Percentiles rank a stretch among this genome's conserved stretches.
phyloP scores from a whole-genome alignment of 2,797 vertebrate species.

The Enteromius trimaculatus region DNA sequence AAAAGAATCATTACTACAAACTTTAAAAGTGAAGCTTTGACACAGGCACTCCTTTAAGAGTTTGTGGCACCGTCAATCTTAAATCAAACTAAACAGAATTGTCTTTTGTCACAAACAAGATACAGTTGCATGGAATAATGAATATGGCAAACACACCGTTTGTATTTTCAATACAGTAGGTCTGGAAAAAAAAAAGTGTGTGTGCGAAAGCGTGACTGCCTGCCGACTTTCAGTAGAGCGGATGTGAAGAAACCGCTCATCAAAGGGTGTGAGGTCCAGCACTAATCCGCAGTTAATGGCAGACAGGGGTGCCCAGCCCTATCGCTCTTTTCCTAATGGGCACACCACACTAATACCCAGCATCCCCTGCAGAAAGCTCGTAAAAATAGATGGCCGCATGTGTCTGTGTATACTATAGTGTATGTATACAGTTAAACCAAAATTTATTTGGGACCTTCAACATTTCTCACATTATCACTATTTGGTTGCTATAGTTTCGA shows the following conservation, averaged over 20 bases:
- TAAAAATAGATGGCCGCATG: not conserved
- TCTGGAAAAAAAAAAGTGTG: slow-evolving; percentile 56
- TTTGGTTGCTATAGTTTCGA: too few relatives aligned
- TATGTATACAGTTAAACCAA: too few relatives aligned
- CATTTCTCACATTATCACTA: too few relatives aligned
- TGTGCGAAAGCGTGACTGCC: slow-evolving; percentile 56
- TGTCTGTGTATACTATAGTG: too few relatives aligned
- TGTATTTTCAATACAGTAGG: slow-evolving; percentile 17
- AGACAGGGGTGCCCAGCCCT: slow-evolving; percentile 62
- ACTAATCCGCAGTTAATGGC: slow-evolving; percentile 77
- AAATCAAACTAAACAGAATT: not conserved
- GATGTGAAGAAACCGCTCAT: slow-evolving; percentile 71
- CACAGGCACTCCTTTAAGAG: not conserved
- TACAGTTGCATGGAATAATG: slow-evolving; percentile 41
- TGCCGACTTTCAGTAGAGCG: slow-evolving; percentile 52
- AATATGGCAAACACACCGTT: slow-evolving; percentile 10
- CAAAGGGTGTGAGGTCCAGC: slow-evolving; percentile 69
- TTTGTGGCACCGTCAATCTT: not conserved
- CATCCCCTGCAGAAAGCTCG: slow-evolving; percentile 24
- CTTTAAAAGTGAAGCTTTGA: not conserved
- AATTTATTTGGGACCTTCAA: too few relatives aligned
- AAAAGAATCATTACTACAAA: not conserved
- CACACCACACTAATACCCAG: slow-evolving; percentile 38
- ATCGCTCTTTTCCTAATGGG: slow-evolving; percentile 48
- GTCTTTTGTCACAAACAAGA: not conserved